Evolutionary conservation across 1,140 invertebrate species (phyloP).

Genomic region (Bombus soroeensis): DNA sequence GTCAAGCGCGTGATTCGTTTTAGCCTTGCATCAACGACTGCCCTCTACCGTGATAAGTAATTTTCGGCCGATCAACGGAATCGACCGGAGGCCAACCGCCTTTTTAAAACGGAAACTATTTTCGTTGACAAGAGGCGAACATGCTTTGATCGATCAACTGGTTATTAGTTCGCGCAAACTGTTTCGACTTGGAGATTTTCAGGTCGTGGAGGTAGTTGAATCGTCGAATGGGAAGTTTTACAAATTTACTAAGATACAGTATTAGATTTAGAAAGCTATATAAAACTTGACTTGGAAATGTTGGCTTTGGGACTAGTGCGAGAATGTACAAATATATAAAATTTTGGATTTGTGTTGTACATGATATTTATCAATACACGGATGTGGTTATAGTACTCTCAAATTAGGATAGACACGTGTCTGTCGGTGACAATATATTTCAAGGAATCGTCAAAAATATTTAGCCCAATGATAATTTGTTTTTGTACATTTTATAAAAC

Average conservation of each 20-base stretch:
- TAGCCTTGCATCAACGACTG: slow-evolving; percentile 52
- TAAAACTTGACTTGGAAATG: not conserved
- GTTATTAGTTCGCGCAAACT: not conserved
- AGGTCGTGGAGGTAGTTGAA: not conserved
- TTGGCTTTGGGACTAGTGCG: not conserved
- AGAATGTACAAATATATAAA: too few species aligned
- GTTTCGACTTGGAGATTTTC: not conserved
- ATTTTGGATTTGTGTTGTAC: too few species aligned
- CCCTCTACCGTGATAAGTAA: slow-evolving; percentile 44
- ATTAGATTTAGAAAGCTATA: not conserved
- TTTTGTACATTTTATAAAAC: not conserved
- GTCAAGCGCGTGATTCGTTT: slow-evolving; percentile 63
- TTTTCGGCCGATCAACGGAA: slow-evolving; percentile 30
- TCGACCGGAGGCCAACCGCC: not conserved
- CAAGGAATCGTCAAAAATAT: too few species aligned
- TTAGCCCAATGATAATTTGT: too few species aligned
- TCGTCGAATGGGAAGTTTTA: not conserved
- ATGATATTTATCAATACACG: too few species aligned
- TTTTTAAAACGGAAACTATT: slow-evolving; percentile 21
- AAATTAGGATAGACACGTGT: too few species aligned
- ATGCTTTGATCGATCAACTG: slow-evolving; percentile 25
- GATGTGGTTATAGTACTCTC: too few species aligned
- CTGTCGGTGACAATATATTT: too few species aligned
- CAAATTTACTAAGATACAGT: not conserved
- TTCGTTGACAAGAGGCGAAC: not conserved